phyloP scores from a whole-genome alignment of 2,797 vertebrate genomes.

The Microchirus variegatus region DNA sequence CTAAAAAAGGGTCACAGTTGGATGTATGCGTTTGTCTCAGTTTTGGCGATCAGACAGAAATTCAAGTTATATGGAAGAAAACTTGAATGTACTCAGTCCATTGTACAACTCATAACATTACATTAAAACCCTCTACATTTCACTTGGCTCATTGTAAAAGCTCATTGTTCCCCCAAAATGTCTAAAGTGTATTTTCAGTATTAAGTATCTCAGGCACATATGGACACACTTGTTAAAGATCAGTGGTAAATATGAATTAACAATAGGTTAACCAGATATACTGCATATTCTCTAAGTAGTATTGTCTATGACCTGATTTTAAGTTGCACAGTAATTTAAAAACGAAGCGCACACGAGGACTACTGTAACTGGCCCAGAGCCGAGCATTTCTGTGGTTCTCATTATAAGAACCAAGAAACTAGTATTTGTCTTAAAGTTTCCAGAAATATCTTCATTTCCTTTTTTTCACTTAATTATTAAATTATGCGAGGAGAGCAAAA shows the following conservation, averaged over 20 bases:
- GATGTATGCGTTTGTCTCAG: too few species aligned
- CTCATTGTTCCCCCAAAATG: too few species aligned
- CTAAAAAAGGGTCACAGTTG: too few species aligned
- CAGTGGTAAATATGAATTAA: conserved; percentile 36
- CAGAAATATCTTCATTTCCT: conserved; percentile 38
- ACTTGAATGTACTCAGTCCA: too few species aligned
- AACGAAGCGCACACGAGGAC: background rate
- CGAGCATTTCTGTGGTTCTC: conserved; percentile 12
- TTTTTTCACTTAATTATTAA: conserved; percentile 33
- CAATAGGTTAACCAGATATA: conserved; percentile 24
- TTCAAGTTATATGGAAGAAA: too few species aligned
- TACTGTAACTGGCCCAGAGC: conserved; percentile 9
- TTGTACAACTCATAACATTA: too few species aligned
- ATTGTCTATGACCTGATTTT: background rate
- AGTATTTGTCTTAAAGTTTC: conserved; percentile 7
- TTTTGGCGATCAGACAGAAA: too few species aligned
- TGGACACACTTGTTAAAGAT: conserved; percentile 48
- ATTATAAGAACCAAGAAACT: conserved; percentile 6
- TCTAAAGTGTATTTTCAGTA: too few species aligned
- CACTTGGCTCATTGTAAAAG: too few species aligned
- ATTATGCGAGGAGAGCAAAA: conserved; percentile 15
- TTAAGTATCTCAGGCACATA: conserved; percentile 47
- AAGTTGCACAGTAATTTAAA: background rate
- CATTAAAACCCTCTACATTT: too few species aligned
- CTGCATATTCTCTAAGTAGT: background rate